Base-by-base conservation (phyloP, 2,888 invertebrate genomes). In the Orthonevra nobilis region DNA sequence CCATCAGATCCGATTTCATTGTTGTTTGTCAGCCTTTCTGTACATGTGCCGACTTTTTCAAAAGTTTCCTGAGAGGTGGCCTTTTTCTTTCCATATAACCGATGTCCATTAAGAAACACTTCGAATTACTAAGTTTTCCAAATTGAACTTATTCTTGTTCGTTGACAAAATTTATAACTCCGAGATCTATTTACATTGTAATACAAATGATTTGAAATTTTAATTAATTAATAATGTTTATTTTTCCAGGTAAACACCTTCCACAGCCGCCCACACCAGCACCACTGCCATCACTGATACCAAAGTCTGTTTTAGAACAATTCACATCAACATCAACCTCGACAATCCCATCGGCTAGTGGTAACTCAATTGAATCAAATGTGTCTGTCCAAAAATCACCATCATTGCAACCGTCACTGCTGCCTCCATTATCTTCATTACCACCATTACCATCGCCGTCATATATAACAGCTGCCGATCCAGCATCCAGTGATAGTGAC, bases 211-310 rank as follows among this genome's bases (percentile, higher is more conserved):
- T 5, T 23, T 23, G 23, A 23, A 23, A 4, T 23, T 23, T 23
- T 23, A 10, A 9, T 32, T 32, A 32, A 32, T 32, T 23, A 19
- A 9, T n/a, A 28, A 36, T 26, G 1, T 30, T 6, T 9, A 1
- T 28, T 6, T 20, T 63, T 63, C 10, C 17, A 77, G 75, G 70
- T 42, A 58, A 50, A 23, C 70, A 50, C 6, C 30, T 70, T 1
- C 56, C 63, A 7, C 50, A 9, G 23, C 63, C 63, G 34, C 64
- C 58, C 0, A 77, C 75, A 30, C 50, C 63, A 19, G 63, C 50
- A n/a, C 81, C 81, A 38, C 23, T 83, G 10, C 83, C 83, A 17
- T 44, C 75, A 30, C 63, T 82, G 3, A 40, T 81, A 23, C 72
- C 82, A 12, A 81, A 75, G 38, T 74, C 81, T n/a, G 66, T 82